phyloP scores from a whole-genome alignment of 2,113 vertebrate species.

The Cinclus cinclus region DNA sequence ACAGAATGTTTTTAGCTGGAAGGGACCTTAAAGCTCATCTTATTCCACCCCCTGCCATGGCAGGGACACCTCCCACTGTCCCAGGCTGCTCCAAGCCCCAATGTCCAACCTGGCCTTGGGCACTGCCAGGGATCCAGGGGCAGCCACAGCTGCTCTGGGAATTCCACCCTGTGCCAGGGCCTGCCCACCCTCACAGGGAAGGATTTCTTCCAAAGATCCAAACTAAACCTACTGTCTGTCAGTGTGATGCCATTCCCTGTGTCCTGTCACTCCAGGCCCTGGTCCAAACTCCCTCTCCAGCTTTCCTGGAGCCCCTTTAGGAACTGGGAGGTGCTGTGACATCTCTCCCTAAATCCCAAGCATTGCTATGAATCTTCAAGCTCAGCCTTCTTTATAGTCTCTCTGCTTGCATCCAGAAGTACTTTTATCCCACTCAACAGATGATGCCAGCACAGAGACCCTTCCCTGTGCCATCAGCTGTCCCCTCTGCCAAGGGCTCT shows the following conservation, averaged over 20 bases:
- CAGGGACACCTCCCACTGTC: background rate
- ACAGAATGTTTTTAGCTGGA: background rate
- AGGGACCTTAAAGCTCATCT: background rate
- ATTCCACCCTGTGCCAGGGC: background rate
- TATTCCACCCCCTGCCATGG: rapidly evolving
- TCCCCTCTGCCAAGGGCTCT: background rate
- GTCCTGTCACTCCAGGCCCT: background rate
- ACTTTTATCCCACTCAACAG: background rate
- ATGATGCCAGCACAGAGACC: background rate
- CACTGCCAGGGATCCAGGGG: background rate
- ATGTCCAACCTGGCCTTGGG: rapidly evolving
- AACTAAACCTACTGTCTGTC: background rate
- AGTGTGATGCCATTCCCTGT: background rate
- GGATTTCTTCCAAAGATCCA: background rate
- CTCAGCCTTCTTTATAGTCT: background rate
- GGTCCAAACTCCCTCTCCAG: background rate
- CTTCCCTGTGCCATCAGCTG: background rate
- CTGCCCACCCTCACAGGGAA: background rate
- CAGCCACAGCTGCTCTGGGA: background rate
- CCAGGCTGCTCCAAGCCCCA: background rate
- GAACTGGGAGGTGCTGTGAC: background rate
- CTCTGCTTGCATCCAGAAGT: background rate
- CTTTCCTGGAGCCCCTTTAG: background rate
- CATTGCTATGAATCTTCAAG: background rate
- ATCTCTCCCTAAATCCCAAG: background rate